Evolutionary conservation across 2,113 vertebrate genomes (phyloP).

Genomic region (Okapia johnstoni): DNA sequence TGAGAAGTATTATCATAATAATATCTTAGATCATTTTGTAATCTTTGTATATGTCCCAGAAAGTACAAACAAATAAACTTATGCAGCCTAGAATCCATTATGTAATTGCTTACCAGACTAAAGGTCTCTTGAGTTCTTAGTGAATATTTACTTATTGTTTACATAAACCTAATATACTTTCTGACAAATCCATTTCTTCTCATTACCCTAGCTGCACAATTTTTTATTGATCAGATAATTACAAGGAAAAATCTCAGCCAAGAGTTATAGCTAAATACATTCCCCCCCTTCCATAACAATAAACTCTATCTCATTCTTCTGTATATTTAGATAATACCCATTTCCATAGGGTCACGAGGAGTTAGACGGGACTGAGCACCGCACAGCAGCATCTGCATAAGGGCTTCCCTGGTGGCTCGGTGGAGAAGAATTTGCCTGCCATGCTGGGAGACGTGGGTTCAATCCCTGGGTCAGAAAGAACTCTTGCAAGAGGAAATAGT

Average conservation of each 20-base stretch:
- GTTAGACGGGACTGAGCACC: not conserved
- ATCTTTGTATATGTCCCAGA: not conserved
- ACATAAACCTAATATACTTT: not conserved
- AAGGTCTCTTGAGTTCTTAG: not conserved
- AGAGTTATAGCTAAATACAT: not conserved
- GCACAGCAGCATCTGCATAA: not conserved
- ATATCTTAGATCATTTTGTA: not conserved
- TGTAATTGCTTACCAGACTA: not conserved
- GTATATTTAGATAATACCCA: not conserved
- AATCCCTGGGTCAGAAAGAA: not conserved
- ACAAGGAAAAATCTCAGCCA: not conserved
- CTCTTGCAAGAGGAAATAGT: not conserved
- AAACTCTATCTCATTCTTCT: not conserved
- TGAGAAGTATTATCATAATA: not conserved
- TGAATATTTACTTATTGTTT: not conserved
- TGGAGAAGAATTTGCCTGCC: not conserved
- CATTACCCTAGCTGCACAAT: not conserved
- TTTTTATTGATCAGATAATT: not conserved
- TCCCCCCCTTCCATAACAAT: not conserved
- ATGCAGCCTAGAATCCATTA: not conserved
- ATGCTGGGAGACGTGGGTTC: fast-evolving
- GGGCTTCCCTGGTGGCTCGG: fast-evolving
- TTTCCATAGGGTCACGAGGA: not conserved
- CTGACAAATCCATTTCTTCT: conserved; percentile 18
- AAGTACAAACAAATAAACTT: not conserved